Evolutionary conservation across 2,113 vertebrate species (phyloP).

Genomic region (Paralichthys olivaceus): DNA sequence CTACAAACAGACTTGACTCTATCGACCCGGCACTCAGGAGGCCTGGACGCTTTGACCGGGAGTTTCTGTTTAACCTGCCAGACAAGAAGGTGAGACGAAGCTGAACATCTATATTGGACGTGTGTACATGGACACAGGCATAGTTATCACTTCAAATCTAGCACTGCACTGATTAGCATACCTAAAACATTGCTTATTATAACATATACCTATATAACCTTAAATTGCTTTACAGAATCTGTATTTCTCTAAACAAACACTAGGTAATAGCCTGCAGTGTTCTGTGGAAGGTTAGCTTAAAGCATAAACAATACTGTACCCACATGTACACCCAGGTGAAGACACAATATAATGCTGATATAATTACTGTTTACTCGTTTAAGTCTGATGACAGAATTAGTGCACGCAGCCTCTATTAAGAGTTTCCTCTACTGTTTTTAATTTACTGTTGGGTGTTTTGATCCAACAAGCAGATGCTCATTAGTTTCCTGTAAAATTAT

Average conservation of each 20-base stretch:
- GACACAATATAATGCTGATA: slow-evolving; percentile 7
- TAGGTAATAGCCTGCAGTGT: background rate
- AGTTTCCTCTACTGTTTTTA: background rate
- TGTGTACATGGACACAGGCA: background rate
- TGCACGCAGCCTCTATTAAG: slow-evolving; percentile 16
- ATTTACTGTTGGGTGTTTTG: slow-evolving; percentile 31
- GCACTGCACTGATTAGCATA: background rate
- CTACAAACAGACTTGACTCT: slow-evolving; percentile 99
- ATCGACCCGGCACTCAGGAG: slow-evolving; percentile 99
- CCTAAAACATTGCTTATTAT: background rate
- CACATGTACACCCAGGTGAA: slow-evolving; percentile 18
- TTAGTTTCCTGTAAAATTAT: slow-evolving; percentile 30
- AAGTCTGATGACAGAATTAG: slow-evolving; percentile 16
- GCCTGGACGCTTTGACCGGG: slow-evolving; percentile 99
- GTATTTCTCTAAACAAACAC: background rate
- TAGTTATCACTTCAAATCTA: background rate
- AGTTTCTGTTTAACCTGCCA: slow-evolving; percentile 98
- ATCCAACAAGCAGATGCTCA: slow-evolving; percentile 17
- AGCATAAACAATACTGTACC: background rate
- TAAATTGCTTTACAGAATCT: background rate
- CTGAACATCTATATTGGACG: background rate
- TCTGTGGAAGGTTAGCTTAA: background rate
- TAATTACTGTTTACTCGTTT: slow-evolving; percentile 30
- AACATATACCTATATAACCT: no score
- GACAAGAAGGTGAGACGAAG: slow-evolving; percentile 89